A percentile compares a stretch with the other conserved stretches of the same genome.
Conservation (phyloP, 1,140 invertebrate genomes). For the Luehdorfia chinensis region DNA sequence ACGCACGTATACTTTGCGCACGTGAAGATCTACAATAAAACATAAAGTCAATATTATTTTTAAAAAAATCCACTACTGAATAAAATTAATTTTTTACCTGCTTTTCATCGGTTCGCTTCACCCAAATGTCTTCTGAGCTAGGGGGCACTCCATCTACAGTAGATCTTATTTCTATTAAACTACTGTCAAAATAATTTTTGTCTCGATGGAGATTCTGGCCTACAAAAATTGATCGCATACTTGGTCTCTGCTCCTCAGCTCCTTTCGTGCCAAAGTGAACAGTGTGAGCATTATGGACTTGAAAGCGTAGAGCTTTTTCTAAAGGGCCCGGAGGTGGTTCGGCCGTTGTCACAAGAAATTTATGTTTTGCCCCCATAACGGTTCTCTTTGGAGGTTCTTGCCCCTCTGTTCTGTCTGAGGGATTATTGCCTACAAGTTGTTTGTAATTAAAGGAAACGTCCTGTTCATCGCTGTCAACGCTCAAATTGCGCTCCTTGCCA, state of each 20-base stretch:
- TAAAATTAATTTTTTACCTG: slow-evolving; percentile 39
- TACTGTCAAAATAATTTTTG: slow-evolving; percentile 88
- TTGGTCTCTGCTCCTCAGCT: slow-evolving; percentile 75
- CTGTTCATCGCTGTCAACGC: slow-evolving; percentile 21
- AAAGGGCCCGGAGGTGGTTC: slow-evolving; percentile 46
- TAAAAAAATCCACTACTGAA: too few relatives aligned
- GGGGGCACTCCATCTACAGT: slow-evolving; percentile 79
- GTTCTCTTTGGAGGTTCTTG: slow-evolving; percentile 51
- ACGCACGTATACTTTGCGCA: too few relatives aligned
- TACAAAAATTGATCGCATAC: slow-evolving; percentile 76
- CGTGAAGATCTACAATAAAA: too few relatives aligned
- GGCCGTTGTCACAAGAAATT: slow-evolving; percentile 60
- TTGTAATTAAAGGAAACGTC: slow-evolving; percentile 20
- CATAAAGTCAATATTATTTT: too few relatives aligned
- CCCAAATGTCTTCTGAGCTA: slow-evolving; percentile 84
- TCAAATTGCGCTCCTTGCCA: slow-evolving; percentile 12
- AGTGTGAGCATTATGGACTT: slow-evolving; percentile 79
- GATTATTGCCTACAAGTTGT: slow-evolving; percentile 18
- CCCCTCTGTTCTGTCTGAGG: slow-evolving; percentile 17
- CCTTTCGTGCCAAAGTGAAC: slow-evolving; percentile 80
- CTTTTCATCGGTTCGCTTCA: slow-evolving; percentile 79
- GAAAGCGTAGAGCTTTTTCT: slow-evolving; percentile 73
- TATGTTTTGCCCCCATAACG: slow-evolving; percentile 62
- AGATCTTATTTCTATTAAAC: slow-evolving; percentile 88
- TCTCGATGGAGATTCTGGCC: slow-evolving; percentile 84